Base-by-base conservation (phyloP, 1,140 invertebrate genomes). In the Bactericera cockerelli region DNA sequence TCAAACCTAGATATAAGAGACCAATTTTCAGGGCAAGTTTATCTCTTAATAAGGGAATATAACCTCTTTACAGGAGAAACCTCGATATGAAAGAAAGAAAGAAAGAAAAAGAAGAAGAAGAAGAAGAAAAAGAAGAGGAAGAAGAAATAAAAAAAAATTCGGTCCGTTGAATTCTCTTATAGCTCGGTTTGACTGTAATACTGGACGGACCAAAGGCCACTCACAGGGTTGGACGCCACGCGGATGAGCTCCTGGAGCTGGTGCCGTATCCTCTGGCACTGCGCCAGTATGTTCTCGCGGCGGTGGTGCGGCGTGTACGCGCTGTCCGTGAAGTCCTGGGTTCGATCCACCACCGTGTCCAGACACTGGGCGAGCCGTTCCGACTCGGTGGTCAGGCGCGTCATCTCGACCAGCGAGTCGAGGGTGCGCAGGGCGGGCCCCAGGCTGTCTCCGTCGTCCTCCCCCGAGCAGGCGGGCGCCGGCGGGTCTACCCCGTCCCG, bases 271-370 rank as follows among this genome's bases (percentile, higher is more conserved):
- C 87, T 78, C 72, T 96, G 91, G 67, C 86, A 89, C n/a, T 93
- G 79, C 42, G 91, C 76, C 1, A 97, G 75, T 65, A 98, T 94
- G 69, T 89, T 89, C 74, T 99, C 93, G 57, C 95, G 79, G 73
- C 98, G 91, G 67, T 97, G 90, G 74, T 99, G 93, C 65, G 83
- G 89, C 31, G 95, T 98, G 73, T 98, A 98, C 57, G 95, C 92
- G 59, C 94, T 98, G 74, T 99, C 95, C 11, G 96, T 99, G 74
- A 99, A 99, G 73, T 99, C 96, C 74, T 97, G 93, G 57, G 91
- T 95, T 65, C 92, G 82, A 73, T 99, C 95, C 26, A 94, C 82
- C 19, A 98, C 82, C 31, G 86, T 82, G 59, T 97, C 92, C 65
- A 98, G 78, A 26, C 90, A 87, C 62, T 79, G 70, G 0, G 83